These are phyloP conservation scores for Lordiphosa clarofinis DNA, from an alignment of 1,140 invertebrate species.

Conservation along the genomic window DNA sequence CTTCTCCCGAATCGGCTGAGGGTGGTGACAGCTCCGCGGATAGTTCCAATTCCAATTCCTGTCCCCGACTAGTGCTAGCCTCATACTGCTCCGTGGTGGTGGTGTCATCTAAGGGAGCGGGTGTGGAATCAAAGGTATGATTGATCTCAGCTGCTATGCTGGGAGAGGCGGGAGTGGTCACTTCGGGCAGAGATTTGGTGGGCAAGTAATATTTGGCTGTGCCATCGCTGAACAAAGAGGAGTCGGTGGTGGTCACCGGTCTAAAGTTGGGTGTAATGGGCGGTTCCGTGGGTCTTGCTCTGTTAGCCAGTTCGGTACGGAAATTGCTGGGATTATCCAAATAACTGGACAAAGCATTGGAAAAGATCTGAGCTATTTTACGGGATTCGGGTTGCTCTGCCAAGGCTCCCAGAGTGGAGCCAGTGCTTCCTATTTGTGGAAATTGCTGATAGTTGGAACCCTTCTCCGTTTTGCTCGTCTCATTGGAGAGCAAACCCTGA, in stretches of 20 bases:
- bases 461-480: slow-evolving; percentile 18
- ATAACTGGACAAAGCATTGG: slow-evolving; percentile 89
- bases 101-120: slow-evolving; percentile 42
- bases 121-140: slow-evolving; percentile 71
- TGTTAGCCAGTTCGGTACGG: slow-evolving; percentile 84
- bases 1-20: slow-evolving; percentile 59
- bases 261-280: slow-evolving; percentile 75
- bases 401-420: slow-evolving; percentile 57
- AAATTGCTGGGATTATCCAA: slow-evolving; percentile 89
- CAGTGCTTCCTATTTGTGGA: slow-evolving; percentile 73
- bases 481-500: slow-evolving; percentile 38
- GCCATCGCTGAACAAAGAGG: slow-evolving; percentile 61
- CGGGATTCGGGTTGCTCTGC: slow-evolving; percentile 85
- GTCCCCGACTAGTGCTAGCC: slow-evolving; percentile 45
- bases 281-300: slow-evolving; percentile 89
- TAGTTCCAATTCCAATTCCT: slow-evolving; percentile 63
- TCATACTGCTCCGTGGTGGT: slow-evolving; percentile 55
- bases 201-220: slow-evolving; percentile 72
- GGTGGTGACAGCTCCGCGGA: slow-evolving; percentile 62
- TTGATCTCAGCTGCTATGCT: slow-evolving; percentile 80
- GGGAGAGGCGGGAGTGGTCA: slow-evolving; percentile 70
- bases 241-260: slow-evolving; percentile 58
- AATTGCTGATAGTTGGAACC: slow-evolving; percentile 48
- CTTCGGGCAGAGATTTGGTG: slow-evolving; percentile 53
- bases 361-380: slow-evolving; percentile 90